phyloP scores from a whole-genome alignment of 2,888 invertebrate genomes.

The Ennomos quercinarius region DNA sequence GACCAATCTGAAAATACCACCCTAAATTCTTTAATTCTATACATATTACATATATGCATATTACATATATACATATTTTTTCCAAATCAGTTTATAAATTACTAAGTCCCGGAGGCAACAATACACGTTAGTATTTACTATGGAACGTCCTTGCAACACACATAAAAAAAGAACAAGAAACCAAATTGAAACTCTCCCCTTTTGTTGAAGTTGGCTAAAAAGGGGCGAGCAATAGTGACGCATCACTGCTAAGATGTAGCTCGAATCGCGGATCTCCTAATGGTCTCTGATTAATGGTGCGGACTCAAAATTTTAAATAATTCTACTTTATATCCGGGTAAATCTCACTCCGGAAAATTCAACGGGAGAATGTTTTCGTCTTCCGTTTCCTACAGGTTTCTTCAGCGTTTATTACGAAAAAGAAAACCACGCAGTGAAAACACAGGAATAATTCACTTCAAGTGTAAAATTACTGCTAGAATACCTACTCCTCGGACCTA shows the following conservation, averaged over 20 bases:
- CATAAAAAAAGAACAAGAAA: too few species aligned
- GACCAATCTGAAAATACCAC: too few species aligned
- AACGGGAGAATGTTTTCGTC: neutral
- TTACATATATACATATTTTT: too few species aligned
- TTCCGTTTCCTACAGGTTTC: neutral
- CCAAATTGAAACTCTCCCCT: too few species aligned
- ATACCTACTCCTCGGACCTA: neutral
- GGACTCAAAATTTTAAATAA: constrained; percentile 21
- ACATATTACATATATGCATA: too few species aligned
- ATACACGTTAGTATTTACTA: too few species aligned
- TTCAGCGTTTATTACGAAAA: neutral
- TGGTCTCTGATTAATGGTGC: constrained; percentile 26
- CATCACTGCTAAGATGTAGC: constrained; percentile 2
- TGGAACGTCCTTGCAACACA: too few species aligned
- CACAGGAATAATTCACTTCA: too few species aligned
- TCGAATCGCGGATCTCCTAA: constrained; percentile 17
- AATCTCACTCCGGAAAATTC: constrained; percentile 2
- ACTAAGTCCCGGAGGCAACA: too few species aligned
- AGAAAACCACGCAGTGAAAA: too few species aligned
- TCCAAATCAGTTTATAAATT: too few species aligned
- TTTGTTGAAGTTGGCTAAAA: neutral
- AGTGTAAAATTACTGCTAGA: neutral
- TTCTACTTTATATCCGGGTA: constrained; percentile 12
- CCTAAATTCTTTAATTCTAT: too few species aligned
- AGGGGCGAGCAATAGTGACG: constrained; percentile 6